Evolutionary conservation across 2,113 vertebrate species (phyloP), one percentile per base, ranked within the genome.

Genomic region (Amphiprion ocellaris): DNA sequence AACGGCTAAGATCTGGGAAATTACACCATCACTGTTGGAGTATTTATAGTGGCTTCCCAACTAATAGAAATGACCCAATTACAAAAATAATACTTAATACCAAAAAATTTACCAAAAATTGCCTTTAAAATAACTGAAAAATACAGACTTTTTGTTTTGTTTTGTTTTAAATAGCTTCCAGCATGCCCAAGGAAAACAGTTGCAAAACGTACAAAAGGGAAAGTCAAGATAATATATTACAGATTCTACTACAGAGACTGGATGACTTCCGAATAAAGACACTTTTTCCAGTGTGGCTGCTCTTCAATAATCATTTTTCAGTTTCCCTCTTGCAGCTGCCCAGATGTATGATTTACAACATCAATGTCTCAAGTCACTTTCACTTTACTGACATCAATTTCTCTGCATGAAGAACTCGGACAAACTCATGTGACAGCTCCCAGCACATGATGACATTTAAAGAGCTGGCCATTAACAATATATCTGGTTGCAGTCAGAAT

Each of bases 401-500:
- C 88, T 91, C 77, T 5, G 58, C 74, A 67, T 72, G 53, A 83
- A 79, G 83, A 78, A 66, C 76, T 85, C 79, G 59, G 80, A 80
- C 79, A 87, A 91, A 88, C 74, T 82, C 46, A 52, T 63, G 62
- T 81, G 85, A 89, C 83, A 79, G 84, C 72, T 87, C 79, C 74
- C 79, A 85, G 83, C 78, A 58, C 80, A 83, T 65, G 60, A 76
- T 74, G 89, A 85, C 82, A 82, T 85, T 89, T 83, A 80, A 74
- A 89, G 83, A 73, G 79, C 63, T 56, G 84, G 70, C 84, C 87
- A 72, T 94, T 94, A 93, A 95, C 90, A 93, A 92, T 92, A 88
- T 93, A 94, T 94, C 93, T 86, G 85, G 90, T 94, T 93, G 90
- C 91, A 85, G 65, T 59, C 80, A 52, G 73, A 81, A 78, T 21